Conservation (phyloP, 2,888 invertebrate species). For the Agrochola macilenta region DNA sequence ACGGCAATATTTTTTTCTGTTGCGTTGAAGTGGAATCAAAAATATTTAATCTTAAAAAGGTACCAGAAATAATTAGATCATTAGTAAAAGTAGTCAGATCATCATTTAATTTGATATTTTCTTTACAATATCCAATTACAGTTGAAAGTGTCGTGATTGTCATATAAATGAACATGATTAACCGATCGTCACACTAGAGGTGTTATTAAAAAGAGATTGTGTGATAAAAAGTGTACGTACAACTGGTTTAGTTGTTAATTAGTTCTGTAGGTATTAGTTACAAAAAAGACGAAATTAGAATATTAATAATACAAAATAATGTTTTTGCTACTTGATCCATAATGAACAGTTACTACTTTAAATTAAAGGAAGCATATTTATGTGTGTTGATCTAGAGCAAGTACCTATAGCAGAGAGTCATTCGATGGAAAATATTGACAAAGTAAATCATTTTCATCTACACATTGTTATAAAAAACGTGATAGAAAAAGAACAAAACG, state of each 20-base stretch:
- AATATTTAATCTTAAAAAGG: neutral
- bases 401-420: neutral
- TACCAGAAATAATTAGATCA: neutral
- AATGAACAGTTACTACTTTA: neutral
- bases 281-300: neutral
- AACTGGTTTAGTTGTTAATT: neutral
- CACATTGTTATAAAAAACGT: neutral
- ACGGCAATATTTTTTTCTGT: neutral
- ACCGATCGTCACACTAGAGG: constrained; percentile 1
- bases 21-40: neutral
- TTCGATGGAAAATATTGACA: neutral
- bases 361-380: too few species aligned
- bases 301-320: neutral
- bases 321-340: neutral
- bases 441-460: neutral
- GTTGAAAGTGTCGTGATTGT: constrained; percentile 32
- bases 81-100: constrained; percentile 8
- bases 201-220: neutral
- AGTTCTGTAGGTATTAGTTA: constrained; percentile 10
- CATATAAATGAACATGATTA: constrained; percentile 44
- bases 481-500: neutral
- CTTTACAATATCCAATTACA: constrained; percentile 35
- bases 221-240: neutral
- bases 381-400: neutral
- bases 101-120: constrained; percentile 34